These are phyloP conservation scores for Eristalinus aeneus DNA, from an alignment of 2,888 invertebrate genomes.

Conservation along the genomic window DNA sequence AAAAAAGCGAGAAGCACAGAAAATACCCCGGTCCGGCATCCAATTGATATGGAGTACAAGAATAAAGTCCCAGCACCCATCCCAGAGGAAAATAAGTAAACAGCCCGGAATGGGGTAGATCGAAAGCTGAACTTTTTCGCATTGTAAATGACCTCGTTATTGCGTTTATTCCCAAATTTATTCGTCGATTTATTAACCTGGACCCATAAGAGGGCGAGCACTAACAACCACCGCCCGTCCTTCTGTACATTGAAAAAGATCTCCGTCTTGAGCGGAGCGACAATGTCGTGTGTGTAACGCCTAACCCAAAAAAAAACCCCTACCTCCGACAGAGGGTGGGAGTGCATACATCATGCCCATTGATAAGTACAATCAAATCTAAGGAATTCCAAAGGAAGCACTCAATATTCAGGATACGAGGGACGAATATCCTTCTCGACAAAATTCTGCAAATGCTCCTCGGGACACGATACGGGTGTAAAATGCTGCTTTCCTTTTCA, in stretches of 20 bases:
- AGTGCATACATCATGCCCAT: constrained; percentile 57
- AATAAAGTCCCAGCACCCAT: constrained; percentile 12
- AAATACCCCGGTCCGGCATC: constrained; percentile 32
- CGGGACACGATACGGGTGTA: constrained; percentile 42
- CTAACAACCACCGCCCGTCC: neutral
- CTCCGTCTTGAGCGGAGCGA: constrained; percentile 34
- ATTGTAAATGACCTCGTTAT: constrained; percentile 68
- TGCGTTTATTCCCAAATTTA: constrained; percentile 68
- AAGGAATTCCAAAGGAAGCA: constrained; percentile 48
- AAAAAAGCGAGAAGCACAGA: neutral
- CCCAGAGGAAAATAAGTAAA: neutral
- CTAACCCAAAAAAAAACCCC: constrained; percentile 42
- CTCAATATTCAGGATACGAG: constrained; percentile 47
- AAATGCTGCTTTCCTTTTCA: constrained; percentile 5
- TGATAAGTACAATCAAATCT: constrained; percentile 69
- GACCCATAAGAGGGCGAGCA: constrained; percentile 53
- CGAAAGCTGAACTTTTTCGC: constrained; percentile 44
- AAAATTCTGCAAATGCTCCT: constrained; percentile 63
- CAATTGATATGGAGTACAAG: constrained; percentile 67
- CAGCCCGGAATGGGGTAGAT: neutral
- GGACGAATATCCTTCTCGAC: constrained; percentile 42
- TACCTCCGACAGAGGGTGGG: constrained; percentile 6
- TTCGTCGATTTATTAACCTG: constrained; percentile 69
- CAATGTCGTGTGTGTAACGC: neutral
- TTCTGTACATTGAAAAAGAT: constrained; percentile 21